phyloP scores from a whole-genome alignment of 2,888 invertebrate genomes.

The Seladonia tumulorum region DNA sequence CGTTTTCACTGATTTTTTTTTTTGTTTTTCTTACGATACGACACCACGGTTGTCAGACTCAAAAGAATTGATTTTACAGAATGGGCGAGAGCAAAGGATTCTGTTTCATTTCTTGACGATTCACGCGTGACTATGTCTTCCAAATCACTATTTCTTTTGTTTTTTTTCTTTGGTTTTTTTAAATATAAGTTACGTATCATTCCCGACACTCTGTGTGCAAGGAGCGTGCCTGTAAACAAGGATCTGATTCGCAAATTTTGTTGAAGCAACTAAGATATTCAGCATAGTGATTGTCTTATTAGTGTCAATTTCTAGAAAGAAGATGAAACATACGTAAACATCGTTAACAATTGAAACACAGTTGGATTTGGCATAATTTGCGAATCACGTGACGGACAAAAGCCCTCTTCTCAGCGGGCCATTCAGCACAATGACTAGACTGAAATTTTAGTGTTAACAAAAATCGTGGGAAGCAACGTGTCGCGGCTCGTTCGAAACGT shows the following conservation, averaged over 20 bases:
- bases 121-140: slow-evolving; percentile 50
- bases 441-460: slow-evolving; percentile 69
- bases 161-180: background rate
- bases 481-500: slow-evolving; percentile 30
- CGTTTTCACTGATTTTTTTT: slow-evolving; percentile 64
- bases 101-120: slow-evolving; percentile 37
- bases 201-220: slow-evolving; percentile 60
- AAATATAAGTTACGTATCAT: slow-evolving; percentile 21
- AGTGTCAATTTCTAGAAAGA: slow-evolving; percentile 4
- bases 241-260: slow-evolving; percentile 68
- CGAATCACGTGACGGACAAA: slow-evolving; percentile 77
- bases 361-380: slow-evolving; percentile 68
- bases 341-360: background rate
- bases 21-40: slow-evolving; percentile 54
- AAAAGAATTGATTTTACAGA: slow-evolving; percentile 54
- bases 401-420: slow-evolving; percentile 83
- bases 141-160: slow-evolving; percentile 21
- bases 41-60: slow-evolving; percentile 45
- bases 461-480: slow-evolving; percentile 62
- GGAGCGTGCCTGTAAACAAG: slow-evolving; percentile 72
- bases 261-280: slow-evolving; percentile 42
- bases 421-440: slow-evolving; percentile 82
- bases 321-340: background rate
- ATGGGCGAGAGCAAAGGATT: slow-evolving; percentile 55
- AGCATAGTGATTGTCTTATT: slow-evolving; percentile 44